Base-by-base conservation (phyloP, 2,888 invertebrate genomes). In the Tillus elongatus region DNA sequence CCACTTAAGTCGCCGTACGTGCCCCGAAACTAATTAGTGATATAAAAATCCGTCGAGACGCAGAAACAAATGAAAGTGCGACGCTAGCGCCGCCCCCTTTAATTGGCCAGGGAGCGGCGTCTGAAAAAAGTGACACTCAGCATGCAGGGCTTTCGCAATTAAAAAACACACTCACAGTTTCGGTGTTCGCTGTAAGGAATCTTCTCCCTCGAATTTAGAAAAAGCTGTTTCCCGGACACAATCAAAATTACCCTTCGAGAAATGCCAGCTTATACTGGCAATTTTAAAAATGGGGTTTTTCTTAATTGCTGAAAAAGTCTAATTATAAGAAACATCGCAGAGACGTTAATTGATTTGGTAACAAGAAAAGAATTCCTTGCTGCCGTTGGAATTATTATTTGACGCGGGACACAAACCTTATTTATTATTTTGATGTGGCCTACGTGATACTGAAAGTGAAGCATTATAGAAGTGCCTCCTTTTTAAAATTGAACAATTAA, bases 11-110 rank as follows among this genome's bases (percentile, higher is more conserved):
- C 37, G 28, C 37, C 19, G 45, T 56, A 64, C 64, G 64, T 64
- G 64, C 61, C 56, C 37, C 52, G 60, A 64, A 66, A 64, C 62
- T 65, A 67, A 67, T 67, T 67, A 67, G 63, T 55, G 58, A 60
- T 58, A 64, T 65, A 66, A 66, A 67, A 67, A 66, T 66, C 65
- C 63, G 60, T 54, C 58, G 63, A 60, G 63, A 60, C 58, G 51
- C 49, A 50, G 57, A 58, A 60, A 61, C 62, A 61, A 63, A 64
- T 63, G 62, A 63, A 64, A 63, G 62, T 61, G 58, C 55, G 50
- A 42, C 49, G 44, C 42, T 41, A 43, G 41, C 49, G 44, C 31
- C 45, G 47, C 43, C 44, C 39, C 44, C 47, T 47, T 47, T 58
- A 57, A 58, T 58, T 57, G 57, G 53, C 46, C 52, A 46, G 57